Evolutionary conservation across 2,888 invertebrate species (phyloP).

Genomic region (Diaperis boleti): DNA sequence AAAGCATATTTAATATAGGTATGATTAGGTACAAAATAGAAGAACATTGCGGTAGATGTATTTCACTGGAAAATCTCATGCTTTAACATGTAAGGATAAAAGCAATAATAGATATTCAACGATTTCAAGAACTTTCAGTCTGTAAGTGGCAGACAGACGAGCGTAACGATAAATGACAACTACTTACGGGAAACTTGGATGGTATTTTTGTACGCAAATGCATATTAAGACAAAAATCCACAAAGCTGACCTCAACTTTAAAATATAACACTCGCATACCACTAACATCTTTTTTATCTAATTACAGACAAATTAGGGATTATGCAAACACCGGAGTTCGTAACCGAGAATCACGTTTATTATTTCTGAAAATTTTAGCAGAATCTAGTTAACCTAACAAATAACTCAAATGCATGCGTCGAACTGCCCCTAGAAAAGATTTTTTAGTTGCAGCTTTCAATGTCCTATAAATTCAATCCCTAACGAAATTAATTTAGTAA

Average conservation of each 20-base stretch:
- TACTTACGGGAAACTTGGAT: conserved; percentile 37
- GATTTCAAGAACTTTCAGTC: conserved; percentile 51
- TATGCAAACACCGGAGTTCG: conserved; percentile 34
- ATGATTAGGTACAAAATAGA: too few species aligned
- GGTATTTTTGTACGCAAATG: conserved; percentile 26
- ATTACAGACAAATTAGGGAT: conserved; percentile 33
- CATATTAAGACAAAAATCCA: conserved; percentile 37
- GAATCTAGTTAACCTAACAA: conserved; percentile 55
- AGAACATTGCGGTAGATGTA: conserved; percentile 24
- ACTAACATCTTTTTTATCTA: conserved; percentile 28
- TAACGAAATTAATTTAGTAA: too few species aligned
- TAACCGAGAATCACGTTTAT: conserved; percentile 40
- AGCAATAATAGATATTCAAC: conserved; percentile 51
- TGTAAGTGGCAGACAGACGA: conserved; percentile 50
- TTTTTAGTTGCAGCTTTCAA: conserved; percentile 51
- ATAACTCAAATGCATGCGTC: conserved; percentile 46
- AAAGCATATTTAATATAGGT: too few species aligned
- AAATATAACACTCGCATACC: conserved; percentile 9
- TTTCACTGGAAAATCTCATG: conserved; percentile 24
- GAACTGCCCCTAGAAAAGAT: conserved; percentile 44
- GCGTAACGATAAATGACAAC: conserved; percentile 41
- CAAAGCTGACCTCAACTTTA: conserved; percentile 23
- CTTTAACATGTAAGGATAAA: conserved; percentile 39
- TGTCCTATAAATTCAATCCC: too few species aligned
- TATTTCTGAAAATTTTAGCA: conserved; percentile 55